Evolutionary conservation across 2,797 vertebrate species (phyloP), one percentile per base, ranked within the genome.

Genomic region (Falco naumanni): DNA sequence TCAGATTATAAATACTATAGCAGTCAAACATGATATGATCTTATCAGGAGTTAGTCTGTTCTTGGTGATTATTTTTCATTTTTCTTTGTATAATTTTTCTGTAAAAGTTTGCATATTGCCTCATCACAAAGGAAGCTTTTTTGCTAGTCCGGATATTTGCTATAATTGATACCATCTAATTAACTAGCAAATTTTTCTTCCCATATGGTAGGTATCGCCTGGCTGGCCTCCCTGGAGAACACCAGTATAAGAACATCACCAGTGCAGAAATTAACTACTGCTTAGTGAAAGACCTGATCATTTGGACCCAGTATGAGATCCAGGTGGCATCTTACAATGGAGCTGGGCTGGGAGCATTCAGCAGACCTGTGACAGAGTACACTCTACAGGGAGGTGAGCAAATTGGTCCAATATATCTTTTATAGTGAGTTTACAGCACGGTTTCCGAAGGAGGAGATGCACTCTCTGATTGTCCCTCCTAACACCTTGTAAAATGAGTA

Each of bases 291-390:
- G 99, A 99, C 95, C 98, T 99, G 94, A 99, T 99, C 98, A 99
- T 99, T 97, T 99, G 99, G 99, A 99, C 99, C 1, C 99, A 99
- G 96, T 99, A 99, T 89, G 99, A 99, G 95, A 99, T 99, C 97
- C 99, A 99, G 98, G 99, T 99, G 98, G 99, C 99, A 0, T 99
- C 99, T 17, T 99, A 98, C 98, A 99, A 99, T 0, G 98, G 98
- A 43, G 99, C 99, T 0, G 99, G 99, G 50, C 98, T 99, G 93
- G 99, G 99, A 4, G 96, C 98, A 28, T 99, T 99, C 98, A 99
- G 99, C 98, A 98, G 98, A 84, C 97, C 99, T 0, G 99, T 99
- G 96, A 98, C 98, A 0, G 99, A 99, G 95, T 99, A 99, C 96
- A 99, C 99, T 0, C 97, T 99, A 39, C 99, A 99, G 96, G 99